A percentile compares a stretch with the other conserved stretches of the same genome.
These are phyloP conservation scores for Lepilemur septentrionalis DNA, from an alignment of 2,797 vertebrate genomes.

Conservation along the genomic window DNA sequence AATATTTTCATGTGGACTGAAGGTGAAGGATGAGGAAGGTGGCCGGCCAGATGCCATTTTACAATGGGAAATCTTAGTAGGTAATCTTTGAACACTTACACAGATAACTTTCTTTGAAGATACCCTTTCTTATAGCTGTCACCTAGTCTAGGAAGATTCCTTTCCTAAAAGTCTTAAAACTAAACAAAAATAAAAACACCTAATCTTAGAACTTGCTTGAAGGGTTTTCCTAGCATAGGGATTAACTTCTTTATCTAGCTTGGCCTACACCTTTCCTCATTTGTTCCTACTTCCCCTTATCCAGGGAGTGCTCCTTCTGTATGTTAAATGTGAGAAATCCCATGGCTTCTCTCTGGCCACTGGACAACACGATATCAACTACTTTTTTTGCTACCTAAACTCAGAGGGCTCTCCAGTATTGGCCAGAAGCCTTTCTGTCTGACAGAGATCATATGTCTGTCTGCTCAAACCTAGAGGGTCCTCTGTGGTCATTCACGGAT, in stretches of 20 bases:
- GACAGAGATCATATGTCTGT: not conserved
- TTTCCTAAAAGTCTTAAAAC: not conserved
- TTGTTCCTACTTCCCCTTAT: not conserved
- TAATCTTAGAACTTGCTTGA: not conserved
- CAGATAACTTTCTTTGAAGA: not conserved
- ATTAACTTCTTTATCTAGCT: not conserved
- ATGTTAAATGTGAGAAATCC: not conserved
- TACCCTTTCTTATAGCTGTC: not conserved
- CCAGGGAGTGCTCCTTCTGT: not conserved
- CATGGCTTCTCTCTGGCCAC: not conserved
- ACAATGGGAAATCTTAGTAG: not conserved
- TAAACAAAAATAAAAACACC: not conserved
- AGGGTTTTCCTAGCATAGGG: not conserved
- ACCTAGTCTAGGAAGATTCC: not conserved
- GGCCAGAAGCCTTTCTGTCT: not conserved
- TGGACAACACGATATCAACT: too few species aligned
- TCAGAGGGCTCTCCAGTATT: not conserved
- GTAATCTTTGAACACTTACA: not conserved
- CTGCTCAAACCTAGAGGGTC: not conserved
- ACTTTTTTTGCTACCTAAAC: not conserved
- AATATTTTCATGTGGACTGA: not conserved
- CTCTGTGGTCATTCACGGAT: not conserved
- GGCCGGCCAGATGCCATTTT: not conserved
- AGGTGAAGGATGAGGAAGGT: not conserved
- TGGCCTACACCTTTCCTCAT: not conserved